These are phyloP conservation scores for Cydia amplana DNA, from an alignment of 1,140 invertebrate genomes.

Conservation along the genomic window DNA sequence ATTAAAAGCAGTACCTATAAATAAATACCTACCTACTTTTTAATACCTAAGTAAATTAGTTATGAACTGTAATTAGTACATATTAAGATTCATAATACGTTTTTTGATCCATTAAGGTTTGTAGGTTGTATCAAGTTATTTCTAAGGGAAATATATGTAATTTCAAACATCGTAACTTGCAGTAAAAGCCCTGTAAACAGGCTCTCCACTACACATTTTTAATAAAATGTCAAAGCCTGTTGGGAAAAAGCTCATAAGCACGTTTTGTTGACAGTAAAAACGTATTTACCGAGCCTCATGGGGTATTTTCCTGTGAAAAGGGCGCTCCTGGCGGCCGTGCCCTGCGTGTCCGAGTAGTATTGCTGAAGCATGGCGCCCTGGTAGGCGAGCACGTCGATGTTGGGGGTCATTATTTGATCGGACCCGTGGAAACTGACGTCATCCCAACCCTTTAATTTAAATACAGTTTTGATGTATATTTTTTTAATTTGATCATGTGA, in stretches of 20 bases:
- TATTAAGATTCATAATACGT: no score
- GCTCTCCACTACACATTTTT: background rate
- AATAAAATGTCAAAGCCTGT: constrained; percentile 4
- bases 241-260: background rate
- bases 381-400: constrained; percentile 89
- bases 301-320: constrained; percentile 90
- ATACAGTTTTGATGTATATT: background rate
- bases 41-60: no score
- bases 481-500: no score
- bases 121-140: no score
- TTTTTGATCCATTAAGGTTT: no score
- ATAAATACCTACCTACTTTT: no score
- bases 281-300: constrained; percentile 67
- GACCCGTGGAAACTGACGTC: constrained; percentile 93
- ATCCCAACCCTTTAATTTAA: constrained; percentile 85
- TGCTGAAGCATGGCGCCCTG: constrained; percentile 84
- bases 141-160: no score
- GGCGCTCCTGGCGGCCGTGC: constrained; percentile 82
- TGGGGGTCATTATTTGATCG: constrained; percentile 89
- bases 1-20: no score
- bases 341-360: constrained; percentile 83
- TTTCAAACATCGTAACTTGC: background rate
- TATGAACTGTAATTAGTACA: no score
- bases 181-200: background rate
- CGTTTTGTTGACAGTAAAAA: background rate